Evolutionary conservation across 2,797 vertebrate species (phyloP), one percentile per base, ranked within the genome.

Genomic region (Helostoma temminkii): DNA sequence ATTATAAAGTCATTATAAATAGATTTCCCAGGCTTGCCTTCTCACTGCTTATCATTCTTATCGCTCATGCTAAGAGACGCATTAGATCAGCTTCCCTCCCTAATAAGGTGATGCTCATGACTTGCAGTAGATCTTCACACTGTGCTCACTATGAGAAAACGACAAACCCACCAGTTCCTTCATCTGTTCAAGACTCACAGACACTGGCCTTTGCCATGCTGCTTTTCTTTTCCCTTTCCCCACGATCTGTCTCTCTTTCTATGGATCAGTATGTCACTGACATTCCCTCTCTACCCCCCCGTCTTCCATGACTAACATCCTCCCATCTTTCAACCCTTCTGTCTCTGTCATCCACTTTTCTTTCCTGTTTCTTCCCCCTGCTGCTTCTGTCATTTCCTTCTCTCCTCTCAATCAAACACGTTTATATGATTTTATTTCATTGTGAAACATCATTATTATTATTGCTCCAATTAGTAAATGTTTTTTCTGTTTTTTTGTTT

Each of bases 41-140:
- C 55, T 57, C 43, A 25, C 32, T 45, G 18, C 57, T 15, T 24
- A 52, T 9, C 39, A 16, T 67, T 66, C 34, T 54, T 58, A 67
- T 59, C 47, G 2, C 22, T 72, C 55, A 19, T 74, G 53, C 47
- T 34, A 42, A 67, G 71, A 66, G 26, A 53, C 11, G 15, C 12
- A 47, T 47, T 61, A 26, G 54, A 67, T 71, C 28, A 59, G 66
- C 46, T 53, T 62, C 47, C 39, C 74, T 71, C 22, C 71, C 83
- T 78, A 80, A 88, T 87, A 82, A 85, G 80, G 78, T 60, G 80
- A 80, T 80, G 72, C 60, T 75, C 72, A 62, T 8, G 48, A 57
- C 64, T 55, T 16, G 63, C 56, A 53, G 70, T 58, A 53, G 47
- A 36, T 73, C 28, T 60, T 59, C 66, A 54, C 74, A 16, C 76